Conservation (phyloP, 2,797 vertebrate genomes). For the Tragopan temminckii region DNA sequence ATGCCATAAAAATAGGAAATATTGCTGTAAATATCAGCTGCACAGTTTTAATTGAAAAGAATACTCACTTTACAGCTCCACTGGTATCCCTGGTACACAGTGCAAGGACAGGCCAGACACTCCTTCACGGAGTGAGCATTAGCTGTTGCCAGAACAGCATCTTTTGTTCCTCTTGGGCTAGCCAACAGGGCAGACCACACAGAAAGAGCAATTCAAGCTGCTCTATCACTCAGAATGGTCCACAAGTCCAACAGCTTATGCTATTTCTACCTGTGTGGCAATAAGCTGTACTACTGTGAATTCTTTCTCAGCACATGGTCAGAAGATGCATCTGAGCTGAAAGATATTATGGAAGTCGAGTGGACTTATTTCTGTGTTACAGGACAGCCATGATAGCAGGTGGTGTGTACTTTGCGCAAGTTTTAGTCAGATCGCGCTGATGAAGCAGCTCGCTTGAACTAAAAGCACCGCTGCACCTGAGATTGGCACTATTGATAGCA, state of each 20-base stretch:
- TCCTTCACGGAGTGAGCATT: neutral
- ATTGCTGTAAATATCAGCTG: neutral
- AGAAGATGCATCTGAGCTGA: neutral
- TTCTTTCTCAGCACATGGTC: neutral
- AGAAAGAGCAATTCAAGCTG: neutral
- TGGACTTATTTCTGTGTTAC: neutral
- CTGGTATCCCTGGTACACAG: neutral
- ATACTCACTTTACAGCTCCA: neutral
- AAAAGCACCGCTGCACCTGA: neutral
- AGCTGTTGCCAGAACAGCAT: neutral
- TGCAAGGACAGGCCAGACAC: neutral
- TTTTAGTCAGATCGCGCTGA: neutral
- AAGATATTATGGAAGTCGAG: neutral
- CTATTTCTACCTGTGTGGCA: neutral
- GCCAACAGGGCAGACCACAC: neutral
- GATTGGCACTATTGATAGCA: neutral
- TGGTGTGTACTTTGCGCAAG: neutral
- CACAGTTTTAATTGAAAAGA: neutral
- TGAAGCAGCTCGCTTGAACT: neutral
- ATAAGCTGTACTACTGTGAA: neutral
- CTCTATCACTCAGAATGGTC: rapidly evolving
- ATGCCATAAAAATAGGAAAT: neutral
- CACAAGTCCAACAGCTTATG: neutral
- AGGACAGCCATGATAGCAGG: neutral
- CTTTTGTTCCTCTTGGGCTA: neutral